Base-by-base conservation (phyloP, 2,888 invertebrate genomes). In the Bruchidius siliquastri region DNA sequence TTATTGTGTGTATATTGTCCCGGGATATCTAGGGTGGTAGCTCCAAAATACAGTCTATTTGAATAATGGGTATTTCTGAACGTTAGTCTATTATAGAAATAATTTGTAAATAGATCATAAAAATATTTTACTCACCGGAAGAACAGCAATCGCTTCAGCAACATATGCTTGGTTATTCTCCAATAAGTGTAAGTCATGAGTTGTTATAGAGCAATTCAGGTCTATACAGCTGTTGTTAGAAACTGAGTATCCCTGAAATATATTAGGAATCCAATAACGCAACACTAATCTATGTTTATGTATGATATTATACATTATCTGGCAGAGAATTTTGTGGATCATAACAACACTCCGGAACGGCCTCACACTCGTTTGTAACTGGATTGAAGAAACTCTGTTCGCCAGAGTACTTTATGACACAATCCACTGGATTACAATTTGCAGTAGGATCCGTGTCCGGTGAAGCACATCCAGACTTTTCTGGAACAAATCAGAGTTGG, bases 361-460 rank as follows among this genome's bases (percentile, higher is more conserved):
- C 79, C 76, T 86, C 84, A 75, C 87, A 87, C 70, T 81, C 79
- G 72, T 82, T 82, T 72, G 80, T 81, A 49, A 79, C 79, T 8
- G 80, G 75, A 79, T 89, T 89, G 79, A 87, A 90, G 78, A 84
- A 90, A 80, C 86, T 89, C 67, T 87, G 85, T 72, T 82, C 83
- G 0, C 89, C 90, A 71, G 88, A 87, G 81, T 90, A 90, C 75
- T 90, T 90, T 76, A 88, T 86, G 74, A 88, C 87, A 77, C 90
- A 90, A 78, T 89, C 87, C 0, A 88, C 86, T 0, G 88, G 88
- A n/a, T 83, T 84, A 78, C 90, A 90, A 67, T 86, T 86, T 22
- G 85, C 82, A 13, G 87, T 81, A 20, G 88, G 87, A 74, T 90
- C 87, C 79, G 87, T 82, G 82, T 90, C 90, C 77, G 82, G 75